Base-by-base conservation (phyloP, 1,140 invertebrate species). In the Drosophila navojoa region DNA sequence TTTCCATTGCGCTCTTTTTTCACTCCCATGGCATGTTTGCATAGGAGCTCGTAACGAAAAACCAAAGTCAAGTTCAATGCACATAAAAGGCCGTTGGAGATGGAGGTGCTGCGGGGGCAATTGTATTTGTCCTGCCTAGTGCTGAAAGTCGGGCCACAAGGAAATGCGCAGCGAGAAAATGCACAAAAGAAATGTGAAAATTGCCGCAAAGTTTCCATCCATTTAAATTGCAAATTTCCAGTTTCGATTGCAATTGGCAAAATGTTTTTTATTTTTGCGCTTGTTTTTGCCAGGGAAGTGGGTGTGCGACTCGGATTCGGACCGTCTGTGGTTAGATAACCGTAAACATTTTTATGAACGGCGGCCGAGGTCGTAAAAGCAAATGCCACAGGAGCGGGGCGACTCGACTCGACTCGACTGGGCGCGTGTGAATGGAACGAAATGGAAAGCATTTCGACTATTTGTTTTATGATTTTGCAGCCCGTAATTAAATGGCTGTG, bases 201-300 rank as follows among this genome's bases (percentile, higher is more conserved):
- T 82, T 74, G 80, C 71, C 44, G 59, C 76, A 84, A 72, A 84
- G 75, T 73, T 84, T 84, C 29, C 80, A 82, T 62, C 80, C 80
- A 84, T 81, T 84, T 84, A 84, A 84, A 79, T 84, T 84, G 80
- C 80, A 84, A 82, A 84, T 79, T 84, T 84, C 80, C 80, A 79
- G 80, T 84, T 84, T 84, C 80, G 76, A 84, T 84, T 79, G 76
- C 79, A 68, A 60, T 70, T 70, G 67, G 40, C 77, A 70, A 63
- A 64, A 61, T 63, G 45, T 64, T 73, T 58, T 64, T 60, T 60
- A 60, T 60, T 52, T 61, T 59, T 55, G 40, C 27, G 11, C 16
- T 32, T n/a, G 25, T 35, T 50, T 13, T 44, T n/a, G n/a, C 9
- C 27, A 22, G 19, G 11, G 32, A 44, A n/a, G 38, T 29, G 32